Percentiles rank a stretch among this genome's conserved stretches.
phyloP scores from a whole-genome alignment of 2,888 invertebrate species.

The Euclidia mi region DNA sequence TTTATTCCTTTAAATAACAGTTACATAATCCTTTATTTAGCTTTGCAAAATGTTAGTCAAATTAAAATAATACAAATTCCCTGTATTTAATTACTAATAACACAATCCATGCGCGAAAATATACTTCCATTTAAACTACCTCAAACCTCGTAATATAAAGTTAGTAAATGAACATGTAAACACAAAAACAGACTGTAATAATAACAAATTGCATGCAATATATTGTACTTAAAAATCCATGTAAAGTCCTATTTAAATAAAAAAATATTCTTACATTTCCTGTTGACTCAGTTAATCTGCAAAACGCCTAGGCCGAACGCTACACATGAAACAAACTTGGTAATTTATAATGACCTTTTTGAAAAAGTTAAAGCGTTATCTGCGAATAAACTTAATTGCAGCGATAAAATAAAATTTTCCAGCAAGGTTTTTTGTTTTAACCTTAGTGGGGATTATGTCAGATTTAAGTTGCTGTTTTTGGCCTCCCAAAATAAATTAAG shows the following conservation, averaged over 20 bases:
- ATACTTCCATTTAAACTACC: background rate
- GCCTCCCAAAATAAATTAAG: slow-evolving; percentile 47
- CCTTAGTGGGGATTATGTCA: slow-evolving; percentile 51
- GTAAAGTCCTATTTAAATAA: background rate
- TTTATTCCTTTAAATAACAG: no score
- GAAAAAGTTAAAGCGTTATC: slow-evolving; percentile 51
- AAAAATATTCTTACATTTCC: slow-evolving; percentile 9
- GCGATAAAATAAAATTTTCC: slow-evolving; percentile 56
- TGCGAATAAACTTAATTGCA: slow-evolving; percentile 60
- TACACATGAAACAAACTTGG: slow-evolving; percentile 20
- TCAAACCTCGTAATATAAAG: no score
- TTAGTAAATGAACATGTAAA: no score
- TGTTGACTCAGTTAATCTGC: slow-evolving; percentile 16
- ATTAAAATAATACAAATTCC: no score
- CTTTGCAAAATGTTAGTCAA: no score
- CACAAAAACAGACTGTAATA: no score
- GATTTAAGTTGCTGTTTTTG: slow-evolving; percentile 55
- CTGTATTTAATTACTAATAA: no score
- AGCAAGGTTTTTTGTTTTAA: slow-evolving; percentile 51
- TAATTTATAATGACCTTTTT: slow-evolving; percentile 49
- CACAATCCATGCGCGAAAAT: no score
- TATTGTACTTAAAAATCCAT: background rate
- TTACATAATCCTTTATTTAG: no score
- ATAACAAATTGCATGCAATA: background rate
- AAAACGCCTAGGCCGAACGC: slow-evolving; percentile 18